These are phyloP conservation scores for Dryobota labecula DNA, from an alignment of 2,888 invertebrate species.

Conservation along the genomic window DNA sequence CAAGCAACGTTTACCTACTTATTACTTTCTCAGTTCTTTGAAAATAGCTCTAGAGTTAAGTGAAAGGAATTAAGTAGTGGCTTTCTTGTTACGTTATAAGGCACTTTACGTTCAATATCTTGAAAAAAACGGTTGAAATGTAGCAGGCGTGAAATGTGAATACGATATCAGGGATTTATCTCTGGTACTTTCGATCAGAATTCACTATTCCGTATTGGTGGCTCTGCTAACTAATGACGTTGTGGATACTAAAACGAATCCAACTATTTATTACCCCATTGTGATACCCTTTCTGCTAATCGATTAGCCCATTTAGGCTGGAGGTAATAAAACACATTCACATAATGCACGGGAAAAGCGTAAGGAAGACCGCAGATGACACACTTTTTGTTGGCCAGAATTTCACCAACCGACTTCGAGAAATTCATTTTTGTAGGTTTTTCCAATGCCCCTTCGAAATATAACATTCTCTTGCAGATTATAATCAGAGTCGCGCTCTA, in stretches of 20 bases:
- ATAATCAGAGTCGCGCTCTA: conserved; percentile 17
- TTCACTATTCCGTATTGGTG: conserved; percentile 23
- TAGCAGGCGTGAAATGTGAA: conserved; percentile 31
- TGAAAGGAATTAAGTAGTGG: conserved; percentile 7
- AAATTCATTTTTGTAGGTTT: conserved; percentile 16
- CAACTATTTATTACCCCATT: conserved; percentile 53
- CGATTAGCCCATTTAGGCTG: conserved; percentile 52
- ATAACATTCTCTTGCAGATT: conserved; percentile 9
- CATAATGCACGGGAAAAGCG: conserved; percentile 48
- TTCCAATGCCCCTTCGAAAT: neutral
- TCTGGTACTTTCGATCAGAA: conserved; percentile 31
- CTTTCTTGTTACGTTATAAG: conserved; percentile 29
- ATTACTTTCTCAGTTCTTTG: neutral
- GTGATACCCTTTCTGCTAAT: conserved; percentile 53
- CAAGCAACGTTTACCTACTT: neutral
- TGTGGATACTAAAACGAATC: conserved; percentile 47
- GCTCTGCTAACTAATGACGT: conserved; percentile 45
- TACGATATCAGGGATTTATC: conserved; percentile 32
- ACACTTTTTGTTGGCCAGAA: conserved; percentile 11
- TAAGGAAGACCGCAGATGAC: conserved; percentile 43
- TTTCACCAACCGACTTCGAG: neutral
- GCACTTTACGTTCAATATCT: conserved; percentile 27
- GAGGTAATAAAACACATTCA: conserved; percentile 59
- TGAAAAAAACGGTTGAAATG: conserved; percentile 24
- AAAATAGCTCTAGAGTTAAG: conserved; percentile 8